These are phyloP conservation scores for Hemitrygon akajei DNA, from an alignment of 2,797 vertebrate genomes.

Conservation along the genomic window DNA sequence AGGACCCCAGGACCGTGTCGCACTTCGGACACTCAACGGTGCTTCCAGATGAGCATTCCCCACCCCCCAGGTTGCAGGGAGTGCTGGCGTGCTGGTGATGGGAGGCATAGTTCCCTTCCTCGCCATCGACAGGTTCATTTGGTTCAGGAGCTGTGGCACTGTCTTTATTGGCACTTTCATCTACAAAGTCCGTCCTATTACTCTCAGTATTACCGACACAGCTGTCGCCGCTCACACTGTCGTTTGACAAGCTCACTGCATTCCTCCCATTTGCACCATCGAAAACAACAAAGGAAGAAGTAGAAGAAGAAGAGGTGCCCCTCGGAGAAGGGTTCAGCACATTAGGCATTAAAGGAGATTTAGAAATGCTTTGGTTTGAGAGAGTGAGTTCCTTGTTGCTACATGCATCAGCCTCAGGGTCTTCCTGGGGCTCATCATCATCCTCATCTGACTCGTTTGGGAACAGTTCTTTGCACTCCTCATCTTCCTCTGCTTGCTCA, in stretches of 20 bases:
- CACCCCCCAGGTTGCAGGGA: conserved; percentile 80
- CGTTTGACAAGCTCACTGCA: conserved; percentile 97
- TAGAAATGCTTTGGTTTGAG: conserved; percentile 99
- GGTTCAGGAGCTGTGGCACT: conserved; percentile 98
- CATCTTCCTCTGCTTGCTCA: conserved; percentile 60
- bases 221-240: conserved; percentile 68
- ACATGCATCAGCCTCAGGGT: conserved; percentile 71
- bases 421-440: conserved; percentile 73
- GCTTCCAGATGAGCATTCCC: conserved; percentile 85
- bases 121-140: conserved; percentile 93
- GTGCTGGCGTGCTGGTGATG: conserved; percentile 78
- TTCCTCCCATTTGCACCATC: conserved; percentile 85
- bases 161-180: conserved; percentile 99
- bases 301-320: conserved; percentile 80
- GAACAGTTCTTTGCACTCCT: conserved; percentile 78
- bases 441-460: conserved; percentile 80
- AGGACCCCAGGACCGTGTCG: conserved; percentile 94
- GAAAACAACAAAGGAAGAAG: conserved; percentile 82
- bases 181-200: conserved; percentile 79
- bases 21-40: conserved; percentile 97
- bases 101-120: conserved; percentile 79
- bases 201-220: conserved; percentile 61
- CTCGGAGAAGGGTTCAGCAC: conserved; percentile 87
- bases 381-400: conserved; percentile 84
- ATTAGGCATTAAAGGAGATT: conserved; percentile 99